Conservation (phyloP, 2,888 invertebrate species). For the Drosophila planitibia region DNA sequence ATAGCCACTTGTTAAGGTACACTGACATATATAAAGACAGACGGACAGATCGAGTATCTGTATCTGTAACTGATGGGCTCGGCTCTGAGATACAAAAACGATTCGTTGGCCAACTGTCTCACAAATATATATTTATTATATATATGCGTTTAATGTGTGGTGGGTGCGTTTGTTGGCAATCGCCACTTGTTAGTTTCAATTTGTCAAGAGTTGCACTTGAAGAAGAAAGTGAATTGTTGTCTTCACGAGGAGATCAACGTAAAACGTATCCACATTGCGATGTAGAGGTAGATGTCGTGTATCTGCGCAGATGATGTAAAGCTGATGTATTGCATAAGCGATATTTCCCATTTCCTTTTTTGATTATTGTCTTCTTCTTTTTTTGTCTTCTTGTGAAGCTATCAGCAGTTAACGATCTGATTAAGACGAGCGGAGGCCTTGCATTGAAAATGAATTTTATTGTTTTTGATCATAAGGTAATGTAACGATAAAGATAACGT, state of each 20-base stretch:
- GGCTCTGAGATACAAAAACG: slow-evolving; percentile 23
- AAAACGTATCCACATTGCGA: slow-evolving; percentile 16
- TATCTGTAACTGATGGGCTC: slow-evolving; percentile 56
- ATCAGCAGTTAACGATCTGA: slow-evolving; percentile 53
- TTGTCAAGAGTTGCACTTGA: slow-evolving; percentile 81
- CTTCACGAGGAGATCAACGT: slow-evolving; percentile 12
- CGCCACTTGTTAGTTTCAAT: slow-evolving; percentile 76
- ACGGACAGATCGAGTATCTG: slow-evolving; percentile 29
- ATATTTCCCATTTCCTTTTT: slow-evolving; percentile 9
- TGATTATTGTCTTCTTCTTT: not conserved
- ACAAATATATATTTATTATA: not conserved
- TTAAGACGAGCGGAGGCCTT: slow-evolving; percentile 48
- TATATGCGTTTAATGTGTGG: slow-evolving; percentile 20
- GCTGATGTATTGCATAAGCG: slow-evolving; percentile 45
- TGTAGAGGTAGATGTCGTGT: slow-evolving; percentile 1
- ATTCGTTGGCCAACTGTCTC: slow-evolving; percentile 8
- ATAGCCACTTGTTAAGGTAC: slow-evolving; percentile 51
- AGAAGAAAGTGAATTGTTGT: slow-evolving; percentile 71
- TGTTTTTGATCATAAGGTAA: slow-evolving; percentile 75
- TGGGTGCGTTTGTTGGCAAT: slow-evolving; percentile 67
- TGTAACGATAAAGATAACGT: slow-evolving; percentile 67
- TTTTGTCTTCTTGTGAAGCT: not conserved
- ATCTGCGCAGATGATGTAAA: slow-evolving; percentile 49
- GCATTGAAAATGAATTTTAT: slow-evolving; percentile 78
- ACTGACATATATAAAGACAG: slow-evolving; percentile 39